These are phyloP conservation scores for Dioctria rufipes DNA, from an alignment of 2,888 invertebrate species.

Conservation along the genomic window DNA sequence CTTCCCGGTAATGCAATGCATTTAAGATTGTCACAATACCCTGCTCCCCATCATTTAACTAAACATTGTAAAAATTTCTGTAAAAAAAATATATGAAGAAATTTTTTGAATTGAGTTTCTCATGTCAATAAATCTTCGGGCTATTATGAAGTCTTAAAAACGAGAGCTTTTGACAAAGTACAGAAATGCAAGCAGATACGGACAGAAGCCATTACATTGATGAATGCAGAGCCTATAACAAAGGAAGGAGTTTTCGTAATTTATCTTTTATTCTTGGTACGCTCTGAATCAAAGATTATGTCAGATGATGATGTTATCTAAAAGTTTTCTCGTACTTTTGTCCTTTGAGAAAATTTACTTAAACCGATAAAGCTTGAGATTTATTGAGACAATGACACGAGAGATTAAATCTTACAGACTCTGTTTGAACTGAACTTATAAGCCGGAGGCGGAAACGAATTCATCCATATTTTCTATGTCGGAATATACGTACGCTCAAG, in stretches of 20 bases:
- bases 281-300: background rate
- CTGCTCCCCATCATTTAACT: no score
- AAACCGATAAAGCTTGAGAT: conserved; percentile 4
- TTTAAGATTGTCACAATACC: no score
- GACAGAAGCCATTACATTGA: background rate
- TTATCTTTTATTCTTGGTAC: background rate
- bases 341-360: conserved; percentile 16
- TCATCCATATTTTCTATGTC: background rate
- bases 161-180: no score
- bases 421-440: conserved; percentile 12
- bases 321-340: background rate
- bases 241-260: background rate
- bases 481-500: background rate
- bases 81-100: no score
- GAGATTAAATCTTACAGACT: conserved; percentile 31
- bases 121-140: no score
- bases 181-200: no score
- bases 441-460: background rate
- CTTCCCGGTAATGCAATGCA: no score
- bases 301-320: conserved; percentile 1
- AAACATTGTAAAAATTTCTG: no score
- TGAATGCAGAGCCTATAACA: background rate
- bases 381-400: conserved; percentile 26
- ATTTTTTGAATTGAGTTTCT: no score
- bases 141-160: no score